phyloP scores from a whole-genome alignment of 2,113 vertebrate genomes.

The Todiramphus saurophagus region DNA sequence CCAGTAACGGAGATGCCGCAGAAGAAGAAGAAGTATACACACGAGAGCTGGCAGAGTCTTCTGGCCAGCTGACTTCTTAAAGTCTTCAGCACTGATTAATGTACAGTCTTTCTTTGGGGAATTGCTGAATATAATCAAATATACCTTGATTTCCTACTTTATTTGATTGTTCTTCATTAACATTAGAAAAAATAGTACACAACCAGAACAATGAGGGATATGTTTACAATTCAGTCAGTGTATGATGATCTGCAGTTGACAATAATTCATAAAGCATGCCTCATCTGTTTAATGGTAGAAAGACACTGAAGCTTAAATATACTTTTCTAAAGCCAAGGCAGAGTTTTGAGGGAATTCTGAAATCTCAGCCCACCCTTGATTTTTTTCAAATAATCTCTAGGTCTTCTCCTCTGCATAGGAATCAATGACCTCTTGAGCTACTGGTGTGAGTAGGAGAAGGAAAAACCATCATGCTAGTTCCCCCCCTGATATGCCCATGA shows the following conservation, averaged over 20 bases:
- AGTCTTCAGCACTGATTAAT: not conserved
- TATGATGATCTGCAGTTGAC: not conserved
- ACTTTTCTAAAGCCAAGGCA: not conserved
- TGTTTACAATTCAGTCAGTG: not conserved
- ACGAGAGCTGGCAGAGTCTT: not conserved
- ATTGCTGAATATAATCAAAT: not conserved
- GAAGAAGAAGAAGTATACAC: not conserved
- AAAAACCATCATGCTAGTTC: not conserved
- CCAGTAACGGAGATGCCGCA: not conserved
- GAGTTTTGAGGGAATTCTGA: not conserved
- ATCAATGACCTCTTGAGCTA: not conserved
- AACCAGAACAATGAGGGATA: not conserved
- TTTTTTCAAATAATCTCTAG: not conserved
- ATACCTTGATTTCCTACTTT: conserved; percentile 11
- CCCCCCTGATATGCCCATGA: not conserved
- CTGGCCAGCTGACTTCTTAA: not conserved
- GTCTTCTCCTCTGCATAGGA: not conserved
- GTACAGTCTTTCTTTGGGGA: not conserved
- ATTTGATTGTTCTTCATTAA: conserved; percentile 39
- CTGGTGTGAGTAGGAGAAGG: not conserved
- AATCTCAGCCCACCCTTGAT: not conserved
- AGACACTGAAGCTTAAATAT: not conserved
- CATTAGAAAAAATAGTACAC: not conserved
- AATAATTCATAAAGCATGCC: not conserved
- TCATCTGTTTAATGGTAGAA: not conserved